These are phyloP conservation scores for Stramonita haemastoma DNA, from an alignment of 2,888 invertebrate genomes.

Conservation along the genomic window DNA sequence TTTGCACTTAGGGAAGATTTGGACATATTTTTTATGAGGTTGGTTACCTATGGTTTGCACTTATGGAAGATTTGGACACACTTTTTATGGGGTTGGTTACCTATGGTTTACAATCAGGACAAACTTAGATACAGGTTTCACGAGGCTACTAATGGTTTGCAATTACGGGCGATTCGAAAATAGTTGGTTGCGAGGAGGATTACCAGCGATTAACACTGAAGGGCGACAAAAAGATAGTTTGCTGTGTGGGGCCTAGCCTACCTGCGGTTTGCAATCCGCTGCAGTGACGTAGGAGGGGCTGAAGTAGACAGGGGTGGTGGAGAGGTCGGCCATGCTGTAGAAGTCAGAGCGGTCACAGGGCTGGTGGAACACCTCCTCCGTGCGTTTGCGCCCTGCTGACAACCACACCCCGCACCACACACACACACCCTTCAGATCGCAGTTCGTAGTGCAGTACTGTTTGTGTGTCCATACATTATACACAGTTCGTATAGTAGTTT, in stretches of 20 bases:
- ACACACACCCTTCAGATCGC: neutral
- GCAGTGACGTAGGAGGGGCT: conserved; percentile 78
- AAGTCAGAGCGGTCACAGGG: conserved; percentile 97
- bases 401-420: neutral
- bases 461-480: neutral
- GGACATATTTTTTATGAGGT: no score
- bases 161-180: neutral
- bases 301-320: conserved; percentile 95
- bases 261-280: neutral
- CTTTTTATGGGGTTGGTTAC: no score
- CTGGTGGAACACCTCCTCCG: conserved; percentile 92
- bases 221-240: neutral
- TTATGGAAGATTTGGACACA: no score
- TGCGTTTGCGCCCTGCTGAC: conserved; percentile 57
- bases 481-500: neutral
- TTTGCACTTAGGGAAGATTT: no score
- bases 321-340: conserved; percentile 96
- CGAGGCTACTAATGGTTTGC: neutral
- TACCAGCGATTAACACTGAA: no score
- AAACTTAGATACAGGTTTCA: no score
- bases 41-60: no score
- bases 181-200: neutral
- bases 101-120: no score
- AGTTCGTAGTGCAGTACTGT: neutral
- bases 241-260: neutral